Base-by-base conservation (phyloP, 1,140 invertebrate genomes). In the Scaptomyza pallida region DNA sequence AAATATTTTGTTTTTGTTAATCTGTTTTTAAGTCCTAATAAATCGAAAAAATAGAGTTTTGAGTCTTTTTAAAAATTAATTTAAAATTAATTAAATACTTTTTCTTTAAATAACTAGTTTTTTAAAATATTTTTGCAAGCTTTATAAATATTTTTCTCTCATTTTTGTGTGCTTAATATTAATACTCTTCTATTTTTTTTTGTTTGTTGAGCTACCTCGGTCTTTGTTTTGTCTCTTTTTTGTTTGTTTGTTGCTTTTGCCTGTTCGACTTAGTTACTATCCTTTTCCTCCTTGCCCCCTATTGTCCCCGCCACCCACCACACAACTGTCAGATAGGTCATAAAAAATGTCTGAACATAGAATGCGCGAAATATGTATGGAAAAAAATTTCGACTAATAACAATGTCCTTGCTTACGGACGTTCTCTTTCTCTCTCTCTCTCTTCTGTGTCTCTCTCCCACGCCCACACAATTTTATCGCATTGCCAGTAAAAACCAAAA, bases 361-460 rank as follows among this genome's bases (percentile, higher is more conserved):
- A 78, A 72, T 62, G 80, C 76, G 72, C 68, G 51, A 79, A 75
- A 85, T 70, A 83, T 85, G 67, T 72, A 85, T 69, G 79, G 79
- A 67, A 75, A 73, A 83, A 55, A 48, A 59, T 68, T 30, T 30
- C 51, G 59, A 57, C 72, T 64, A 79, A 85, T 80, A 79, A 75
- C 45, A 50, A 30, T 54, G 26, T 64, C 47, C 50, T 68, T 69
- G 65, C 45, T 50, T 47, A 67, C 1, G n/a, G n/a, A 21, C 56
- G 12, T 48, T 37, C 33, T 37, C 33, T 0, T 2, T 35, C 33
- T 35, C 33, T 35, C 12, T 35, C 33, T n/a, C 12, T n/a, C 12
- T 35, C 33, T 35, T 12, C n/a, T n/a, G n/a, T n/a, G n/a, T 37
- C 12, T n/a, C 33, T 37, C 33, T 35, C 12, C 43, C 80, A 76